Evolutionary conservation across 2,888 invertebrate genomes (phyloP).

Genomic region (Myopa testacea): DNA sequence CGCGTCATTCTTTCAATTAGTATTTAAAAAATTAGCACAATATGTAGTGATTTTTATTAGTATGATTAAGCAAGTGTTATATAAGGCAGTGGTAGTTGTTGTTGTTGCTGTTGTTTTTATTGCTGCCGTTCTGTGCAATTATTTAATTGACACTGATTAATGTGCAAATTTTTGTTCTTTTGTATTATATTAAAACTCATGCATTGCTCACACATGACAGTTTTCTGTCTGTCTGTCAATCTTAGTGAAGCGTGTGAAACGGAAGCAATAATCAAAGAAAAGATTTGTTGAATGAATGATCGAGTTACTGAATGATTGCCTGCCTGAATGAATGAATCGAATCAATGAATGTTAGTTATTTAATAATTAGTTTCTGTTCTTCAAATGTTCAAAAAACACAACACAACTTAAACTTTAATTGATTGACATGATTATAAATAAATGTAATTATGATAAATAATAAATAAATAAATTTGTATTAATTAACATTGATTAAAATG

Average conservation of each 20-base stretch:
- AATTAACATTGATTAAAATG: too few relatives aligned
- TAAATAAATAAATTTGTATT: too few relatives aligned
- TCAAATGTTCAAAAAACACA: too few relatives aligned
- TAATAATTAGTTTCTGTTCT: too few relatives aligned
- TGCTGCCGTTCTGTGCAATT: slow-evolving; percentile 41
- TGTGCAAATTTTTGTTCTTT: slow-evolving; percentile 37
- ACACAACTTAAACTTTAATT: too few relatives aligned
- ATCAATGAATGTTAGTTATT: neutral
- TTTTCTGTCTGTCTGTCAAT: slow-evolving; percentile 5
- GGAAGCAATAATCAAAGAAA: slow-evolving; percentile 31
- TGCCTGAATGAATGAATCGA: slow-evolving; percentile 5
- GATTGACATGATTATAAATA: too few relatives aligned
- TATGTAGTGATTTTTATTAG: slow-evolving; percentile 13
- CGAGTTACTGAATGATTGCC: neutral
- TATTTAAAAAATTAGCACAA: slow-evolving; percentile 29
- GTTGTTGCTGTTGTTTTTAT: slow-evolving; percentile 11
- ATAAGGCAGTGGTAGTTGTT: neutral
- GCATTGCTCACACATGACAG: neutral
- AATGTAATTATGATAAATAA: too few relatives aligned
- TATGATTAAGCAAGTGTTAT: slow-evolving; percentile 23
- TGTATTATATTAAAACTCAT: neutral
- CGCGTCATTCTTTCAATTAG: slow-evolving; percentile 39
- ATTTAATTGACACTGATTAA: slow-evolving; percentile 45
- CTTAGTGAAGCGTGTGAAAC: slow-evolving; percentile 35
- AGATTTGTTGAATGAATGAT: slow-evolving; percentile 5